Conservation (phyloP, 2,888 invertebrate species). For the Drosophila mulleri region DNA sequence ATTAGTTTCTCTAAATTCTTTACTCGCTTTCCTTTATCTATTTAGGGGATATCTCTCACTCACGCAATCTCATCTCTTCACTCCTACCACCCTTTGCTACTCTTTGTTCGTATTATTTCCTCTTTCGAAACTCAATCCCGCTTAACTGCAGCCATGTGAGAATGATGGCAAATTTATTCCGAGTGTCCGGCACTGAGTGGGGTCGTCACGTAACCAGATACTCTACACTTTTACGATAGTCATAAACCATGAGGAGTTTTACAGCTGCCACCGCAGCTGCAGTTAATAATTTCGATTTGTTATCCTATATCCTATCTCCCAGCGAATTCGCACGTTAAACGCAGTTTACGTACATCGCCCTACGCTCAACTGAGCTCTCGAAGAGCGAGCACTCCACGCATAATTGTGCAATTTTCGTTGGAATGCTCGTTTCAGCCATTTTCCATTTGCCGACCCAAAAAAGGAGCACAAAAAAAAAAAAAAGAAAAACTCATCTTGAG, state of each 20-base stretch:
- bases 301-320: constrained; percentile 12
- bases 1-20: no score
- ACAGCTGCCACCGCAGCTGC: constrained; percentile 59
- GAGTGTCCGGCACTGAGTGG: constrained; percentile 6
- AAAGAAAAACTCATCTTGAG: constrained; percentile 28
- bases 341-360: constrained; percentile 19
- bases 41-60: background rate
- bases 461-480: background rate
- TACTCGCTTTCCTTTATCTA: background rate
- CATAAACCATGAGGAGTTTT: constrained; percentile 34
- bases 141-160: constrained; percentile 25
- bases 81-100: background rate
- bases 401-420: constrained; percentile 61
- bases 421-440: constrained; percentile 28
- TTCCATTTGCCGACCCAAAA: constrained; percentile 32
- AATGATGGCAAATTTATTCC: constrained; percentile 43
- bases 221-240: constrained; percentile 45
- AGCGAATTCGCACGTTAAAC: constrained; percentile 26
- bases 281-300: constrained; percentile 72
- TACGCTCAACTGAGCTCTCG: background rate
- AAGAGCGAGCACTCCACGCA: constrained; percentile 22
- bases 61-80: background rate
- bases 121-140: constrained; percentile 55
- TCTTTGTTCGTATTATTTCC: constrained; percentile 44
- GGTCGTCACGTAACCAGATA: constrained; percentile 44